Percentiles rank a stretch among this genome's conserved stretches.
Conservation (phyloP, 2,888 invertebrate genomes). For the Drosophila differens region DNA sequence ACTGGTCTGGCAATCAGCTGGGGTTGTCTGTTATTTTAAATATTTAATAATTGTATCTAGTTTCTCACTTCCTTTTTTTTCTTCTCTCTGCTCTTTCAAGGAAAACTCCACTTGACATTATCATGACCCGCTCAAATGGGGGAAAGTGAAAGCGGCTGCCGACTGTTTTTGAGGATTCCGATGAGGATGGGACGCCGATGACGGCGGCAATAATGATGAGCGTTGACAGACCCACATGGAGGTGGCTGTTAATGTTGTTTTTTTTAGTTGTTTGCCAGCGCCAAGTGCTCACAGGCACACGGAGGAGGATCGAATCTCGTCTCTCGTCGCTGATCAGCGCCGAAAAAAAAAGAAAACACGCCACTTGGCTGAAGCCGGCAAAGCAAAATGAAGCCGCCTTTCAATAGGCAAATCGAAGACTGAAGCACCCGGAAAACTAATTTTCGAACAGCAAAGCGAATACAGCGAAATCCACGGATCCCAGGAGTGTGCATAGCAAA, state of each 20-base stretch:
- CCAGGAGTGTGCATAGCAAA: neutral
- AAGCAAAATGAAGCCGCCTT: conserved; percentile 41
- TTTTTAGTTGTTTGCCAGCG: conserved; percentile 6
- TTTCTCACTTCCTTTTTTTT: conserved; percentile 62
- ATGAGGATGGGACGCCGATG: conserved; percentile 22
- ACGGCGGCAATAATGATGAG: conserved; percentile 39
- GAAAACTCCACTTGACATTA: conserved; percentile 77
- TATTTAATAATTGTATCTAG: conserved; percentile 80
- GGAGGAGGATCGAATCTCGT: conserved; percentile 31
- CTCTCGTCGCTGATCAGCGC: conserved; percentile 15
- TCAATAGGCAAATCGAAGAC: conserved; percentile 58
- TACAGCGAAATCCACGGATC: conserved; percentile 1
- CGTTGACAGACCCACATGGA: conserved; percentile 59
- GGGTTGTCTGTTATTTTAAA: conserved; percentile 71
- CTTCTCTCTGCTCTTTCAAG: conserved; percentile 44
- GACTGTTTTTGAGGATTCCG: conserved; percentile 14
- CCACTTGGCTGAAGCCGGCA: conserved; percentile 46
- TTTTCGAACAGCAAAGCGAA: conserved; percentile 13
- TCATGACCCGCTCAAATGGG: conserved; percentile 47
- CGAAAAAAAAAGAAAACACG: conserved; percentile 49
- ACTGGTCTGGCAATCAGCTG: conserved; percentile 22
- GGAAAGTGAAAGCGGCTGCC: conserved; percentile 70
- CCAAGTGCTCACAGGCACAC: neutral
- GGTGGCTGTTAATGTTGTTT: conserved; percentile 6
- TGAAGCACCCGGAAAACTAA: conserved; percentile 64